Base-by-base conservation (phyloP, 1,140 invertebrate species). In the Choristoneura fumiferana region DNA sequence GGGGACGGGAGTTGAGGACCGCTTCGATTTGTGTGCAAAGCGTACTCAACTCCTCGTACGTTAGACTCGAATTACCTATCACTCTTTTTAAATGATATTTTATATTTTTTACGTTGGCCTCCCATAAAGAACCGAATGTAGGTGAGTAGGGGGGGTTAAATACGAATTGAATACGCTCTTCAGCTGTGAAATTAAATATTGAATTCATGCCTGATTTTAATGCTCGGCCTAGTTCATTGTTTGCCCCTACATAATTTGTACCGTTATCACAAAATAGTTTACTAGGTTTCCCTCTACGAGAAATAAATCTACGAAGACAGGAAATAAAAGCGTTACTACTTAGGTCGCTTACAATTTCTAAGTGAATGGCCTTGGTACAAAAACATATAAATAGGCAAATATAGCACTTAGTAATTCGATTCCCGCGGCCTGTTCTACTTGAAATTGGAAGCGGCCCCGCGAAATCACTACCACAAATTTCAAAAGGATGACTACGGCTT, bases 361-460 rank as follows among this genome's bases (percentile, higher is more conserved):
- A n/a, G n/a, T n/a, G n/a, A n/a, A n/a, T n/a, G n/a, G n/a, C n/a
- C n/a, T 64, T 90, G 85, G 74, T 78, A 0, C 64, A 34, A n/a
- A 84, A 72, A 45, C 84, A 89, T 9, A 84, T 63, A 57, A 89
- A 89, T 0, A 90, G 2, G 9, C 56, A 63, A 6, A 85, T 22
- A 49, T 84, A 89, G 8, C 61, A 61, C 55, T 89, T 90, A 0
- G 57, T 17, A 2, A 29, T 54, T 4, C 60, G 61, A 38, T 39
- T 54, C 6, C 64, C 67, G 8, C 65, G 33, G 18, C 67, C 63
- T 18, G 53, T 62, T 18, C 54, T 52, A 9, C 52, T 37, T 34
- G 60, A 60, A 10, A 71, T 59, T 4, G 37, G 10, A 10, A 69
- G 63, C 1, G 76, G 78, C 9, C 73, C 73, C 6, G 69, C 63